Percentiles rank a stretch among this genome's conserved stretches.
Conservation (phyloP, 2,113 vertebrate species). For the Chrysochloris asiatica region DNA sequence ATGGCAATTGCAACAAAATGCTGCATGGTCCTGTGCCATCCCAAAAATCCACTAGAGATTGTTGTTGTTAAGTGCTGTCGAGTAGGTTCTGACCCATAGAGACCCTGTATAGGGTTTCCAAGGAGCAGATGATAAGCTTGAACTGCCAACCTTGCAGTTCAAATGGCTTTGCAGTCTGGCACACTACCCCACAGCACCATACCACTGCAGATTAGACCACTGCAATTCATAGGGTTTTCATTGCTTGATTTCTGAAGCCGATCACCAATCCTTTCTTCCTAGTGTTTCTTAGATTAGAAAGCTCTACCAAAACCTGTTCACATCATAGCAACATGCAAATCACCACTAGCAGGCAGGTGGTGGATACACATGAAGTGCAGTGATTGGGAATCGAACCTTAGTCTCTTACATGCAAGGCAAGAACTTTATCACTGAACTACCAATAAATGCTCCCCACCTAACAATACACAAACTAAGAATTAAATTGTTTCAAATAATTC, state of each 20-base stretch:
- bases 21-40: not conserved
- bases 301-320: not conserved
- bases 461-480: not conserved
- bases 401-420: not conserved
- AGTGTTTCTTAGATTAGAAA: not conserved
- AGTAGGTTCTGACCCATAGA: too few species aligned
- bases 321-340: not conserved
- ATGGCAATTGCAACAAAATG: not conserved
- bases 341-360: not conserved
- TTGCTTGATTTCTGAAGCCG: not conserved
- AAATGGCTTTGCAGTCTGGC: too few species aligned
- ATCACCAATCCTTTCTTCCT: not conserved
- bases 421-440: not conserved
- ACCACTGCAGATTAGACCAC: not conserved
- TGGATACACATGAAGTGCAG: not conserved
- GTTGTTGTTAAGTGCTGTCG: too few species aligned
- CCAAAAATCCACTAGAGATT: not conserved
- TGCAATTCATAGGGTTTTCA: not conserved
- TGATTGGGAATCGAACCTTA: not conserved
- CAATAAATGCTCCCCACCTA: not conserved
- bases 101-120: too few species aligned
- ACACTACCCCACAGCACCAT: too few species aligned
- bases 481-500: conserved; percentile 24
- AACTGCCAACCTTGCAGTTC: too few species aligned
- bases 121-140: too few species aligned